These are phyloP conservation scores for Epistrophe eligans DNA, from an alignment of 2,888 invertebrate species.

Conservation along the genomic window DNA sequence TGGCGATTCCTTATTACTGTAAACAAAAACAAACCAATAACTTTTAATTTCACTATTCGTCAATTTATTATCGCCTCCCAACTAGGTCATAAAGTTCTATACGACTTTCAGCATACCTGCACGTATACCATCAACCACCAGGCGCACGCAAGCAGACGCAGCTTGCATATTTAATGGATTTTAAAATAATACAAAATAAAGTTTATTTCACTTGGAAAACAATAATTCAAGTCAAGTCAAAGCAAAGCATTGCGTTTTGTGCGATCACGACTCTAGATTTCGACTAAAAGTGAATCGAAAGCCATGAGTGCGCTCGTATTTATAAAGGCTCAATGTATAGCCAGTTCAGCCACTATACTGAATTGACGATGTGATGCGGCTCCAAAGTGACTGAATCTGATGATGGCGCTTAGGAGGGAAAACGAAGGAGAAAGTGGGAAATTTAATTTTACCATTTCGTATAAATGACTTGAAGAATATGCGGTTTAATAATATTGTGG, in stretches of 20 bases:
- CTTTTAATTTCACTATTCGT: slow-evolving; percentile 51
- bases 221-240: slow-evolving; percentile 31
- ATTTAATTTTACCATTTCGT: slow-evolving; percentile 76
- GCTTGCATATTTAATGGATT: slow-evolving; percentile 55
- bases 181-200: background rate
- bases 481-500: background rate
- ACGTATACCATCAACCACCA: background rate
- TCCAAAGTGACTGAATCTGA: slow-evolving; percentile 7
- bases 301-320: slow-evolving; percentile 79
- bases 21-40: slow-evolving; percentile 32
- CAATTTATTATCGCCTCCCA: background rate
- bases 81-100: slow-evolving; percentile 58
- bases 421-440: slow-evolving; percentile 82
- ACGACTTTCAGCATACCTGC: slow-evolving; percentile 48
- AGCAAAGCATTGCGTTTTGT: slow-evolving; percentile 51
- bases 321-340: slow-evolving; percentile 79
- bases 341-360: background rate
- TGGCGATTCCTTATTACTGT: slow-evolving; percentile 82
- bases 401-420: slow-evolving; percentile 63
- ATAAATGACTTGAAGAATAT: slow-evolving; percentile 37
- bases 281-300: slow-evolving; percentile 80
- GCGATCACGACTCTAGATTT: slow-evolving; percentile 76
- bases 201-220: slow-evolving; percentile 22
- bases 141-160: slow-evolving; percentile 22
- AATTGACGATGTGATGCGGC: slow-evolving; percentile 16